Base-by-base conservation (phyloP, 2,888 invertebrate genomes). In the Quadroppia sp. region DNA sequence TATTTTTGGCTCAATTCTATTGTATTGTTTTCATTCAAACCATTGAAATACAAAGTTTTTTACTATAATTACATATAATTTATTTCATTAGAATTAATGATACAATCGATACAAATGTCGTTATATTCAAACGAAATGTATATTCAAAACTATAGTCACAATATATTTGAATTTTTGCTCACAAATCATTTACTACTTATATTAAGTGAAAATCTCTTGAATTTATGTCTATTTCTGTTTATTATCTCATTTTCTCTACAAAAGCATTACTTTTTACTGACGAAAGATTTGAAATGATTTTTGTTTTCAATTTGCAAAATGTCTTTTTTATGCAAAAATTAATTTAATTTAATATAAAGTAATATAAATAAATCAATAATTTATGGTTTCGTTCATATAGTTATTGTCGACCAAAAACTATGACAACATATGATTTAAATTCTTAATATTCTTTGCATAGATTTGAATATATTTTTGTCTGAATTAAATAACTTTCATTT, bases 51-150 rank as follows among this genome's bases (percentile, higher is more conserved):
- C 20, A 48, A 4, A 48, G 48, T 48, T 48, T 20, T 48, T 48
- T 48, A 20, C 53, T 53, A 23, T 53, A 53, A 53, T 53, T 53
- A 13, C 53, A 53, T 53, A 23, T 53, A 53, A 53, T 53, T 53
- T 50, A 23, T 53, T 23, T 53, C 48, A 6, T 53, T 23, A 13
- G 6, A 53, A 23, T 23, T 23, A 53, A 53, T 53, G 20, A 53
- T 7, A 23, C 6, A 53, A 53, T 53, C 53, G 23, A 53, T 53
- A 23, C 53, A 23, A 53, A 23, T 53, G 53, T 53, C 23, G 23
- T 53, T 50, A 7, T 20, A n/a, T 50, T 53, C 20, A 9, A 48
- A 20, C 23, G 23, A 53, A 53, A 36, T 36, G 36, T 36, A n/a
- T n/a, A n/a, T n/a, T n/a, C n/a, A n/a, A n/a, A n/a, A n/a, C n/a